Evolutionary conservation across 2,797 vertebrate genomes (phyloP).

Genomic region (Emys orbicularis): DNA sequence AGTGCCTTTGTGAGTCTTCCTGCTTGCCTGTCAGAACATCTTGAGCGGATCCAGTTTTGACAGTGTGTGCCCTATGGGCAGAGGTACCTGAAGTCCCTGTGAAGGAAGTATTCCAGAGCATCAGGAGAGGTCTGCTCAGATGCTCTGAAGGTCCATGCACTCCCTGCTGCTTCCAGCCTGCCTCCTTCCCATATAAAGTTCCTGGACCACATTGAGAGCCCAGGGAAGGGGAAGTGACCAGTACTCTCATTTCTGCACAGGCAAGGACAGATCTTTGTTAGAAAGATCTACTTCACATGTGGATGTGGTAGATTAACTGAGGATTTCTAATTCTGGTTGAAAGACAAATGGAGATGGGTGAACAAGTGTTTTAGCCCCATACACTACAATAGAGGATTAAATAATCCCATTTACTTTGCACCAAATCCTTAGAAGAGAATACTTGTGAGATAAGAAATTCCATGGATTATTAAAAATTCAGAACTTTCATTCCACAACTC

Average conservation of each 20-base stretch:
- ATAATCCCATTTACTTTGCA: not conserved
- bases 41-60: not conserved
- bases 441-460: not conserved
- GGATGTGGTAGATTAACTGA: not conserved
- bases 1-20: not conserved
- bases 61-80: accelerated
- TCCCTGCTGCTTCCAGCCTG: not conserved
- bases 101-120: not conserved
- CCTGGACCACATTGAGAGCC: not conserved
- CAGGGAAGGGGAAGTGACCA: not conserved
- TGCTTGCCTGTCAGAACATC: accelerated
- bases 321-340: not conserved
- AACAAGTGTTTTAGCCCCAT: not conserved
- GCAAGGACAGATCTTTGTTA: not conserved
- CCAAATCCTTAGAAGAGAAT: not conserved
- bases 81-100: not conserved
- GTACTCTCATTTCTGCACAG: not conserved
- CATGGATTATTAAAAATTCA: not conserved
- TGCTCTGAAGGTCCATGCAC: not conserved
- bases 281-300: not conserved
- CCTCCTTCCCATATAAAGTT: not conserved
- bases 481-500: not conserved
- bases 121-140: not conserved
- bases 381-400: not conserved
- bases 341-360: accelerated